These are phyloP conservation scores for Ostrea denselamellosa DNA, from an alignment of 1,140 invertebrate species.

Conservation along the genomic window DNA sequence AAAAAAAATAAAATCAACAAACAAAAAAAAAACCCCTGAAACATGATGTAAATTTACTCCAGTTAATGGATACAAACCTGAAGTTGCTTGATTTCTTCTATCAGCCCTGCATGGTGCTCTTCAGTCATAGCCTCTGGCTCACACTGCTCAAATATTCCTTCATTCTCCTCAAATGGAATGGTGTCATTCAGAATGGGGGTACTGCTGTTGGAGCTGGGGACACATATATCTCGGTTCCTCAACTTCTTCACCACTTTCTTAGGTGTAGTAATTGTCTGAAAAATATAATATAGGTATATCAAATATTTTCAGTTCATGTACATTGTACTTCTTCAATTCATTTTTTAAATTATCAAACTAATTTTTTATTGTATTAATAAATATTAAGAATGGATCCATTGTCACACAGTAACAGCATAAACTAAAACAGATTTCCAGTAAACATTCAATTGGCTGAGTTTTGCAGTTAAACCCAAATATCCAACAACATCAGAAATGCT, in stretches of 20 bases:
- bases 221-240: slow-evolving; percentile 49
- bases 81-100: slow-evolving; percentile 26
- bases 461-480: no score
- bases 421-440: no score
- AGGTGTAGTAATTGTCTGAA: slow-evolving; percentile 69
- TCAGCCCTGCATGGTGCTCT: slow-evolving; percentile 64
- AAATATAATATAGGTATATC: slow-evolving; percentile 21
- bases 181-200: slow-evolving; percentile 42
- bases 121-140: slow-evolving; percentile 64
- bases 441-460: no score
- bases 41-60: no score
- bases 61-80: neutral
- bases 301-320: neutral
- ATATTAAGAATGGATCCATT: no score
- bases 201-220: neutral
- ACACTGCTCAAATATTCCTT: slow-evolving; percentile 55
- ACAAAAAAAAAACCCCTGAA: no score
- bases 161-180: slow-evolving; percentile 54
- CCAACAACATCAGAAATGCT: no score
- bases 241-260: slow-evolving; percentile 57
- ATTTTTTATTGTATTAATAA: no score
- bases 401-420: no score
- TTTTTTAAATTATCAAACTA: no score
- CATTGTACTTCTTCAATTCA: no score
- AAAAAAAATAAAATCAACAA: no score